These are phyloP conservation scores for Chrysopilus asiliformis DNA, from an alignment of 2,888 invertebrate genomes.

Conservation along the genomic window DNA sequence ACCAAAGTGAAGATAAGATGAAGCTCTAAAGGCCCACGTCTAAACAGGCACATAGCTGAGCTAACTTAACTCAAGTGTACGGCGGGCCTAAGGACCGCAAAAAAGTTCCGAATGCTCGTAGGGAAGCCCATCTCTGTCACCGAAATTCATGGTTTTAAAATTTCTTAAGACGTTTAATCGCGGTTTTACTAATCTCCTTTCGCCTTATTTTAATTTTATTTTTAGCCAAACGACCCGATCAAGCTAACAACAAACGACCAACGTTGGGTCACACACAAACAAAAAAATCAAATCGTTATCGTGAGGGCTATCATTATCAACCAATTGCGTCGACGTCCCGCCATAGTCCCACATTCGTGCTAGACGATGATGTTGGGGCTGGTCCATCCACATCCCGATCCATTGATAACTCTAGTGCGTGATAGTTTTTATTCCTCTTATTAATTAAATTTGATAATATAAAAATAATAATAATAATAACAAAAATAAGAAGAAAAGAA, in stretches of 20 bases:
- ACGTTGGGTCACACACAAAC: conserved; percentile 36
- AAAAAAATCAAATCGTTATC: conserved; percentile 36
- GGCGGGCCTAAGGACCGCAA: no score
- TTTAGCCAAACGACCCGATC: conserved; percentile 37
- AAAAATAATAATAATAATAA: conserved; percentile 22
- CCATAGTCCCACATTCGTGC: conserved; percentile 38
- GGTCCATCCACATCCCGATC: conserved; percentile 38
- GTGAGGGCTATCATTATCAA: conserved; percentile 38
- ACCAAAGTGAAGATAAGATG: no score
- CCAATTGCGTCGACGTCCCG: conserved; percentile 41
- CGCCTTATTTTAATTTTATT: no score
- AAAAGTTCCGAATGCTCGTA: no score
- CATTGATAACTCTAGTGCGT: conserved; percentile 39
- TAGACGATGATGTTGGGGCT: conserved; percentile 30
- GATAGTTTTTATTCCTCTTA: conserved; percentile 36
- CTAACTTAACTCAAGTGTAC: no score
- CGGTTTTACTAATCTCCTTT: no score
- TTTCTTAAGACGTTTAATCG: no score
- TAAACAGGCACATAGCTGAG: no score
- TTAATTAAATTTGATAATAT: conserved; percentile 14
- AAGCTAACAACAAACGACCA: conserved; percentile 37
- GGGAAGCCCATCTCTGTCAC: no score
- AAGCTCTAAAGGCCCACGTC: no score
- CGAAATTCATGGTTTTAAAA: no score
- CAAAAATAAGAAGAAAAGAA: conserved; percentile 22